These are phyloP conservation scores for Crax fasciolata DNA, from an alignment of 2,797 vertebrate genomes.

Conservation along the genomic window DNA sequence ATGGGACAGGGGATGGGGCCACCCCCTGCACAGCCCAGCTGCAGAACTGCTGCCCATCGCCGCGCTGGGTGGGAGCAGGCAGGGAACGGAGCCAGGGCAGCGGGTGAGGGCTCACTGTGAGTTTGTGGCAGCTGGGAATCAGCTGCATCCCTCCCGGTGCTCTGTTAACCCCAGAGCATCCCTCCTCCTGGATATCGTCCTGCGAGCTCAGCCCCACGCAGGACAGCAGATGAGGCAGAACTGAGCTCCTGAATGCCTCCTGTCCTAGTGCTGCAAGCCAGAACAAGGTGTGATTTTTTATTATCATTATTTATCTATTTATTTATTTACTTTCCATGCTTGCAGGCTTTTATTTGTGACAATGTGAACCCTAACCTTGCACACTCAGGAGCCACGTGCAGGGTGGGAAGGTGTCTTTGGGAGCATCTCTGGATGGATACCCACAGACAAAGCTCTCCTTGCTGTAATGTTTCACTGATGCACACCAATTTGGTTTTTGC, in stretches of 20 bases:
- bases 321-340: background rate
- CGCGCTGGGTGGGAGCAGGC: background rate
- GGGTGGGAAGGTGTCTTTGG: too few relatives aligned
- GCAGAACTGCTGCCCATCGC: background rate
- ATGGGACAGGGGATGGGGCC: background rate
- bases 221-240: background rate
- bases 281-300: background rate
- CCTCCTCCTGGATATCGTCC: background rate
- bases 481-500: background rate
- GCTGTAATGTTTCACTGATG: background rate
- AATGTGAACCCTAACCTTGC: fast-evolving
- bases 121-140: background rate
- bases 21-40: background rate
- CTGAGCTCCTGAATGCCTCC: background rate
- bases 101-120: background rate
- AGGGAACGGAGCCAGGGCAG: background rate
- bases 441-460: too few relatives aligned
- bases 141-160: background rate
- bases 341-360: background rate
- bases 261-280: too few relatives aligned
- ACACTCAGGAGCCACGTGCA: too few relatives aligned
- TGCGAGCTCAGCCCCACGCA: fast-evolving
- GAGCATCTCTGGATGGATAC: too few relatives aligned
- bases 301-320: too few relatives aligned
- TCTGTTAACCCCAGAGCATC: background rate